phyloP scores from a whole-genome alignment of 2,113 vertebrate species.

The Orthonyx spaldingii region DNA sequence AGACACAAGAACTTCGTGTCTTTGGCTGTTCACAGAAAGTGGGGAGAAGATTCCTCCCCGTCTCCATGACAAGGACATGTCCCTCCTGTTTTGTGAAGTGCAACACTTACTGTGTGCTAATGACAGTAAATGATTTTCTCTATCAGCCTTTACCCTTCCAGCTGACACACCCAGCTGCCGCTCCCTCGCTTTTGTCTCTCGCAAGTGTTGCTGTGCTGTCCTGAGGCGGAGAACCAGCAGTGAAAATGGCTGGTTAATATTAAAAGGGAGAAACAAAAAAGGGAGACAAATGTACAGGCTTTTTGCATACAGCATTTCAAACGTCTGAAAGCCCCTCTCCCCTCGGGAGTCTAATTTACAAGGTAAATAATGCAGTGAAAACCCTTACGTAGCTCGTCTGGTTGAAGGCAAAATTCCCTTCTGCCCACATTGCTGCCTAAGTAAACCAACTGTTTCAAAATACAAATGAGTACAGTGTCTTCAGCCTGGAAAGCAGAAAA shows the following conservation, averaged over 20 bases:
- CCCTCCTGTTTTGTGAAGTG: not conserved
- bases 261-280: slow-evolving; percentile 8
- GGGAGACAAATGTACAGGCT: not conserved
- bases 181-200: slow-evolving; percentile 11
- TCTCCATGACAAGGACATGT: not conserved
- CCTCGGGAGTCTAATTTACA: slow-evolving; percentile 40
- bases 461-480: not conserved
- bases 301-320: slow-evolving; percentile 39
- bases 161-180: not conserved
- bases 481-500: not conserved
- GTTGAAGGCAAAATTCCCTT: slow-evolving; percentile 28
- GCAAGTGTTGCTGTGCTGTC: not conserved
- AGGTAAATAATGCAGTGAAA: slow-evolving; percentile 49
- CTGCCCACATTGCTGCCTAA: not conserved
- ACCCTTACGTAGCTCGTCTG: not conserved
- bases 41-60: not conserved
- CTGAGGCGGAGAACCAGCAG: not conserved
- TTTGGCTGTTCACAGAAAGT: not conserved
- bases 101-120: not conserved
- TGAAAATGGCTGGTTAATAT: slow-evolving; percentile 13
- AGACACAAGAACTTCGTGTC: not conserved
- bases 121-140: not conserved
- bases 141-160: not conserved
- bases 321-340: not conserved
- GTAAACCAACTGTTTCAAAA: not conserved